Base-by-base conservation (phyloP, 1,140 invertebrate genomes). In the Branchinecta lindahli region DNA sequence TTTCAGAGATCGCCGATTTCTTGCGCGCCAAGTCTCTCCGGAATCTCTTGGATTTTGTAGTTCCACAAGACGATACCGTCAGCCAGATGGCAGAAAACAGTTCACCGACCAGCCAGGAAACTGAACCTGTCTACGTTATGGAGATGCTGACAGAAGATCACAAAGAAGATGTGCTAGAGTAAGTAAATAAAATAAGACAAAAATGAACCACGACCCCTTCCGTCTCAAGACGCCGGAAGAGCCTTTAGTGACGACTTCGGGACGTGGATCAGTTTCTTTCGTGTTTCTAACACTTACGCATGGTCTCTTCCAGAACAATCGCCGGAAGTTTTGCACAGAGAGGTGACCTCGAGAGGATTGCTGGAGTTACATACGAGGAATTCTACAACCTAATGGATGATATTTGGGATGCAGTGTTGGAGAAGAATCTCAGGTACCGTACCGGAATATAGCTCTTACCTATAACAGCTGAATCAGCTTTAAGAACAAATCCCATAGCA, bases 291-390 rank as follows among this genome's bases (percentile, higher is more conserved):
- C 9, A 46, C n/a, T 47, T 70, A 72, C 10, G 12, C 8, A 44
- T 69, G 3, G 46, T 68, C 72, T 67, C 61, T 67, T 69, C n/a
- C 76, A 91, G 89, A 44, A 91, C 91, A 77, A 87, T 92, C 66
- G 85, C 87, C 0, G 84, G 85, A 9, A 91, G 89, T 78, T 92
- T 92, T 76, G 89, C 88, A 76, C 83, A 84, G 73, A 91, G 91
- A 79, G 89, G 88, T 0, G 89, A 92, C 76, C 76, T 93, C 72
- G 89, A 92, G 76, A 84, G 85, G 76, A 90, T 85, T 83, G 68
- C 84, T 84, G 9, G 82, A 85, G 44, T 84, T 88, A n/a, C 77
- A 80, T 44, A 80, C 6, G 75, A 78, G 3, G 88, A 91, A 76
- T 92, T 91, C 77, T 79, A 77, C 20, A 82, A 83, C 18, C 77